Base-by-base conservation (phyloP, 1,140 invertebrate species). In the Megathymus violae region DNA sequence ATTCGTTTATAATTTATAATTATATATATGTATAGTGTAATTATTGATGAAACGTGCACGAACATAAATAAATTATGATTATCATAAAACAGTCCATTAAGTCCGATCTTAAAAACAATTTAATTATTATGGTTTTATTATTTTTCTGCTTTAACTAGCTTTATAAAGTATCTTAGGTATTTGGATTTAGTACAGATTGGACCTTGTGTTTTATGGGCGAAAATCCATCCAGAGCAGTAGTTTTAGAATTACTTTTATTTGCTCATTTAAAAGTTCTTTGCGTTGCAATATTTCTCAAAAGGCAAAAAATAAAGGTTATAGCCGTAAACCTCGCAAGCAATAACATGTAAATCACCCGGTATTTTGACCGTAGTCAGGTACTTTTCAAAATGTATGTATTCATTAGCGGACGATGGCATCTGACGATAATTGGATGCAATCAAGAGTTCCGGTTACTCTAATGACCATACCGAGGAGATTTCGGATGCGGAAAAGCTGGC, bases 341-440 rank as follows among this genome's bases (percentile, higher is more conserved):
- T 46, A 46, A 46, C 15, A 27, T 17, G 15, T 16, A 46, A 27
- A 15, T 34, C 13, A 59, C 27, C 54, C 54, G 54, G 54, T 46
- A 59, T 25, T 59, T 14, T 34, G 41, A 5, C 52, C 34, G 19
- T 15, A 27, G 43, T 44, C 52, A 56, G 40, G 52, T 56, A 59
- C 43, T 46, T 14, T 27, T 10, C 19, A 27, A 41, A 16, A 58
- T 51, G 16, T 58, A 58, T 58, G 46, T 58, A 58, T 58, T 46
- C n/a, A 14, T n/a, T n/a, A n/a, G n/a, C 41, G 43, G 31, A n/a
- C 54, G 22, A 27, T 14, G 13, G 27, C 41, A 15, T 14, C 41
- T 16, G 27, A 58, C 43, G 47, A 47, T 59, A 59, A 59, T 46
- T 34, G 54, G 41, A 19, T 16, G 54, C 54, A 59, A 46, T 59